phyloP scores from a whole-genome alignment of 2,797 vertebrate species.

The Typhlichthys subterraneus region DNA sequence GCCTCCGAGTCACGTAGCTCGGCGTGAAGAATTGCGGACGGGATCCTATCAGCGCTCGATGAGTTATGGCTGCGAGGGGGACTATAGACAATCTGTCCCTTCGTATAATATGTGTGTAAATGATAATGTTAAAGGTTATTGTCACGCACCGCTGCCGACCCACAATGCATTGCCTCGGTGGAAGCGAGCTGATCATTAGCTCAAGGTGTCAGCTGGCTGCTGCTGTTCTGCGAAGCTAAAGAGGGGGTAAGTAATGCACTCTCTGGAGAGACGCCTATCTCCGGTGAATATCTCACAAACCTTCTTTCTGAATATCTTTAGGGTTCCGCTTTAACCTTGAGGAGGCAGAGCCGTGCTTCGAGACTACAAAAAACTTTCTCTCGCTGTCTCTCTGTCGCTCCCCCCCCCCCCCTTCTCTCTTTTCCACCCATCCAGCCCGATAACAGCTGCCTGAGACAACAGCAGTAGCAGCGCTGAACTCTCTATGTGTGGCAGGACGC shows the following conservation, averaged over 20 bases:
- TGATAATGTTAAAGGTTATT: conserved; percentile 82
- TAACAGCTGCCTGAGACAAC: too few relatives aligned
- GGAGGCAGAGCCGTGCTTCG: conserved; percentile 14
- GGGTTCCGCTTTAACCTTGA: conserved; percentile 56
- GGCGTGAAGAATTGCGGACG: conserved; percentile 55
- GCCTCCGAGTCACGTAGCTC: conserved; percentile 70
- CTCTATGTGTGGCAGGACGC: neutral
- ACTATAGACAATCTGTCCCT: conserved; percentile 74
- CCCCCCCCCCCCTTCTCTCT: too few relatives aligned
- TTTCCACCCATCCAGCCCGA: too few relatives aligned
- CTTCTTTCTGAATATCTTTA: conserved; percentile 20
- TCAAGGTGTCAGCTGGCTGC: conserved; percentile 73
- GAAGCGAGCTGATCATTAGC: conserved; percentile 74
- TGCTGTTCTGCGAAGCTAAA: conserved; percentile 71
- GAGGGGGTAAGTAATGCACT: conserved; percentile 41
- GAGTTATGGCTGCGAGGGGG: conserved; percentile 67
- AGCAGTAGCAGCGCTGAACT: too few relatives aligned
- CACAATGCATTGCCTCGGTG: conserved; percentile 68
- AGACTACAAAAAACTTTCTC: conserved; percentile 1
- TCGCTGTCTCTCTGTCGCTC: neutral
- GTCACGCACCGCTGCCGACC: conserved; percentile 70
- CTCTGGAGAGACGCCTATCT: conserved; percentile 24
- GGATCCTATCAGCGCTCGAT: conserved; percentile 60
- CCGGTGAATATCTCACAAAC: conserved; percentile 30
- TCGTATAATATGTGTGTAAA: conserved; percentile 74